These are phyloP conservation scores for Chaenodraco wilsoni DNA, from an alignment of 2,797 vertebrate species.

Conservation along the genomic window DNA sequence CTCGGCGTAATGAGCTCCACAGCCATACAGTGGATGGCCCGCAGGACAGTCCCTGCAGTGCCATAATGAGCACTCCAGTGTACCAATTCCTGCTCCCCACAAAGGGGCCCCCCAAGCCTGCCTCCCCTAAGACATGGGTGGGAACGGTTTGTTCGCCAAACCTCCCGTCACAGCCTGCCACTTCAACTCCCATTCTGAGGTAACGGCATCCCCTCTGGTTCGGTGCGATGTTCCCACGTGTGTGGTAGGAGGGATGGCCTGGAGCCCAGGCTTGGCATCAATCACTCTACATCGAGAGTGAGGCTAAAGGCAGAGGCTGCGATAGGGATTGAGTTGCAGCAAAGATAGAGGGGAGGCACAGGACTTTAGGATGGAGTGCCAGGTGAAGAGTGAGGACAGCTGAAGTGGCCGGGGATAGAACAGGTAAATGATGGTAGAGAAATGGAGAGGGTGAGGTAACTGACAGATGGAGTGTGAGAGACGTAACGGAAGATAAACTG, in stretches of 20 bases:
- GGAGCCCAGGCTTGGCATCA: conserved; percentile 73
- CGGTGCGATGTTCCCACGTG: conserved; percentile 56
- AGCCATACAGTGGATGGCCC: conserved; percentile 78
- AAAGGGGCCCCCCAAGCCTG: conserved; percentile 70
- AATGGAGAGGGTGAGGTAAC: conserved; percentile 65
- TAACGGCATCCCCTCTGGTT: conserved; percentile 67
- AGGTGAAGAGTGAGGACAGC: conserved; percentile 68
- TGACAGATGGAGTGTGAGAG: conserved; percentile 66
- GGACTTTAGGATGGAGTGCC: conserved; percentile 56
- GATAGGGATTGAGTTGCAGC: conserved; percentile 65
- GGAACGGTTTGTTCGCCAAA: conserved; percentile 71
- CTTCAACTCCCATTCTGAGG: conserved; percentile 62
- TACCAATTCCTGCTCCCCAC: conserved; percentile 77
- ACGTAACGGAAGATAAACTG: conserved; percentile 67
- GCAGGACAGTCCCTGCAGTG: conserved; percentile 84
- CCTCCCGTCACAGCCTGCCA: conserved; percentile 47
- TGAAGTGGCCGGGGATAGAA: conserved; percentile 59
- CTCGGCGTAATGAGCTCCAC: conserved; percentile 85
- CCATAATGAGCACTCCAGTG: conserved; percentile 86
- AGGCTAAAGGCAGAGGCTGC: conserved; percentile 57
- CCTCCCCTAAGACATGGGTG: conserved; percentile 79
- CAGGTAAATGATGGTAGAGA: conserved; percentile 64
- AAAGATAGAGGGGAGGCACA: conserved; percentile 57
- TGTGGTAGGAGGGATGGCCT: conserved; percentile 74
- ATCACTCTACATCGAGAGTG: conserved; percentile 64